Base-by-base conservation (phyloP, 2,113 vertebrate genomes). In the Pituophis catenifer region DNA sequence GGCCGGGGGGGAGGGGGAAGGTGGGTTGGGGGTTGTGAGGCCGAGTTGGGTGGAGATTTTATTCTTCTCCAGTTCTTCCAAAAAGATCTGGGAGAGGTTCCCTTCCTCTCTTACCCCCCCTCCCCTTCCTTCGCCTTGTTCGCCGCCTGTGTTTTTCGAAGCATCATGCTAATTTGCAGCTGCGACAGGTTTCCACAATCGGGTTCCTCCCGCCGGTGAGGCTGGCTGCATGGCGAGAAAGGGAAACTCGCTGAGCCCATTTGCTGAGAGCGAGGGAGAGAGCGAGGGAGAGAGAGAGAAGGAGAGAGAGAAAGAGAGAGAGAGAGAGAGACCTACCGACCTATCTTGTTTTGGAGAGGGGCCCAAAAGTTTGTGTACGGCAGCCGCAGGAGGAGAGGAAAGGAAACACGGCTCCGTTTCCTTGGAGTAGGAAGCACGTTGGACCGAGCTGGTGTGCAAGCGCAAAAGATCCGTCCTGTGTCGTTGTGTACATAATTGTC, bases 361-460 rank as follows among this genome's bases (percentile, higher is more conserved):
- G 23, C 7, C 88, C 24, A 3, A 89, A 92, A 89, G n/a, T 89
- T 89, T 57, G 86, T 13, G 1, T 44, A 87, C 23, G 54, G 21
- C 33, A 13, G 55, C 33, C 8, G 19, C 21, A 9, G 24, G 29
- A 33, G 57, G 26, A 48, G 85, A 24, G n/a, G 23, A 21, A 26
- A 26, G 9, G 59, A 62, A 62, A 29, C 55, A 17, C 10, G n/a
- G 29, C n/a, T 24, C 8, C 13, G 8, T 7, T 70, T 75, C 5
- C 92, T 95, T 55, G 54, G 88, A 8, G 23, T 15, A 13, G 52
- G 52, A 70, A 70, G 91, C 92, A 70, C 91, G 52, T 94, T 5
- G 0, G 97, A 93, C 93, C 94, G 95, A 94, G 95, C 93, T 96
- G 96, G 96, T 96, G 57, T 94, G 94, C 89, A 93, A 94, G 93